A percentile compares a stretch with the other conserved stretches of the same genome.
Conservation (phyloP, 1,140 invertebrate genomes). For the Mactra quadrangularis region DNA sequence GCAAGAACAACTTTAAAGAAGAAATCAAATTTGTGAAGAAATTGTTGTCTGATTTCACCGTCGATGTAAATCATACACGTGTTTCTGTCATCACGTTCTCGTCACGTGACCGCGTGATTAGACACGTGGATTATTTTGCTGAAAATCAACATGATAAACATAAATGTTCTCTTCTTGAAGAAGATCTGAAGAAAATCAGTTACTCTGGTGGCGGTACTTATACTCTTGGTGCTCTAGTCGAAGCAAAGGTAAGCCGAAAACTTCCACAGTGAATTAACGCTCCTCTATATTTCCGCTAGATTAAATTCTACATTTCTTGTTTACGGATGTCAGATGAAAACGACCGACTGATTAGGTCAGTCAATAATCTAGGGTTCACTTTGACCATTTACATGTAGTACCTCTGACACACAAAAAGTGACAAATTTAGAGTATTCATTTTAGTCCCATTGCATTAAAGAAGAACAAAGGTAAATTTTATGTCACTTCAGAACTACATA, state of each 20-base stretch:
- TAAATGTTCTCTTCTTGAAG: conserved; percentile 88
- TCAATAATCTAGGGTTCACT: too few relatives aligned
- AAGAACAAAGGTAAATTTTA: too few relatives aligned
- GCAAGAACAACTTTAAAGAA: conserved; percentile 87
- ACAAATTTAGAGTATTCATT: too few relatives aligned
- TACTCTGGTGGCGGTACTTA: conserved; percentile 89
- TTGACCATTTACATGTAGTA: too few relatives aligned
- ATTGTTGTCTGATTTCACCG: conserved; percentile 89
- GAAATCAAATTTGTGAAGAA: conserved; percentile 90
- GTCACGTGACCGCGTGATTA: conserved; percentile 85
- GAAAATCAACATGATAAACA: conserved; percentile 83
- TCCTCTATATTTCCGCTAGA: too few relatives aligned
- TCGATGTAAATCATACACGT: conserved; percentile 87
- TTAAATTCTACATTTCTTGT: too few relatives aligned
- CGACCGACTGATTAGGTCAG: too few relatives aligned
- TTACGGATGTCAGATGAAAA: too few relatives aligned
- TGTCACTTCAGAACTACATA: too few relatives aligned
- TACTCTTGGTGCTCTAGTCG: conserved; percentile 88
- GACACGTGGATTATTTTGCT: conserved; percentile 88
- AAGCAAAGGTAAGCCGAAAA: conserved; percentile 86
- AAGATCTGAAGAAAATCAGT: conserved; percentile 86
- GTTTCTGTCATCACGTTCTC: conserved; percentile 89
- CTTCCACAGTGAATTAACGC: too few relatives aligned
- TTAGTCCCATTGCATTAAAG: too few relatives aligned
- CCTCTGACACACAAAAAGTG: too few relatives aligned